Percentiles rank a stretch among this genome's conserved stretches.
phyloP scores from a whole-genome alignment of 1,140 invertebrate species.

The Zaprionus ghesquierei region DNA sequence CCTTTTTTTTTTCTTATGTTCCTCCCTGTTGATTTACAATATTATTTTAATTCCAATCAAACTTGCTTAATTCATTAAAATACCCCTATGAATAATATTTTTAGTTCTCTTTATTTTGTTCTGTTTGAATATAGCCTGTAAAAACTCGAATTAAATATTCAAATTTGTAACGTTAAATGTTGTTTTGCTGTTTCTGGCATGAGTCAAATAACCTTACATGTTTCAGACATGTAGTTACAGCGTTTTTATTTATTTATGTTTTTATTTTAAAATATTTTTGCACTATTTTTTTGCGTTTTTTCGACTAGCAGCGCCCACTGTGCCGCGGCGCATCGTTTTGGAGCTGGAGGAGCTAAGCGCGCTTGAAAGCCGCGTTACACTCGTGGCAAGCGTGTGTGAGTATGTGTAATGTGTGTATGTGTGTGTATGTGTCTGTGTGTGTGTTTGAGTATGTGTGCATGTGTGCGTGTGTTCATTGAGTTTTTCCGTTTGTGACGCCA shows the following conservation, averaged over 20 bases:
- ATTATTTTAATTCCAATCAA: neutral
- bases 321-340: constrained; percentile 17
- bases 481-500: constrained; percentile 69
- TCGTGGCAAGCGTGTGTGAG: neutral
- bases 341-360: constrained; percentile 25
- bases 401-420: neutral
- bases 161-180: neutral
- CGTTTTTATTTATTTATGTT: constrained; percentile 3
- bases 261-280: neutral
- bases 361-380: constrained; percentile 40
- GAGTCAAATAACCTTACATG: neutral
- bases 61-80: neutral
- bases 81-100: neutral
- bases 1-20: too few species aligned
- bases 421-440: neutral
- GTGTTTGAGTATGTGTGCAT: neutral
- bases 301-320: constrained; percentile 15
- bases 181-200: neutral
- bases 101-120: neutral
- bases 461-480: constrained; percentile 11
- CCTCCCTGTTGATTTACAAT: neutral
- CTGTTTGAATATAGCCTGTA: neutral
- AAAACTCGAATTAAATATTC: neutral
- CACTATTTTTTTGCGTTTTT: neutral
- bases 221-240: neutral